phyloP scores from a whole-genome alignment of 2,888 invertebrate genomes.

The Apamea crenata region DNA sequence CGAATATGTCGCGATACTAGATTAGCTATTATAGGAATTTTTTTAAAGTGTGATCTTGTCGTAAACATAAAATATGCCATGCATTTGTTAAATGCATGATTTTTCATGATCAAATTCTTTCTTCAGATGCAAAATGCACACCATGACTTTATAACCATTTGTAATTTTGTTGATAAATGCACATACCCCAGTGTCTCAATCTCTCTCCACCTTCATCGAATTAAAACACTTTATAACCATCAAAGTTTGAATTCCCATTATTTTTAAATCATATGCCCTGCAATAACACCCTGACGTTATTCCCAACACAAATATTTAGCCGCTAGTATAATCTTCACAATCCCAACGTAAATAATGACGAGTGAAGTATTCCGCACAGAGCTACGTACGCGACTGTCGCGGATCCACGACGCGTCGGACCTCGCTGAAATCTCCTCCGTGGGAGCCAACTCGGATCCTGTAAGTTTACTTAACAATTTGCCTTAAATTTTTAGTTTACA shows the following conservation, averaged over 20 bases:
- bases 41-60: too few relatives aligned
- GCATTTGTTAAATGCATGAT: too few relatives aligned
- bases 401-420: slow-evolving; percentile 92
- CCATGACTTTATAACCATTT: too few relatives aligned
- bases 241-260: too few relatives aligned
- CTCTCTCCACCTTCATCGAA: neutral
- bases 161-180: neutral
- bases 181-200: neutral
- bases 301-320: neutral
- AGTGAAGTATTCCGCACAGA: slow-evolving; percentile 88
- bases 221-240: neutral
- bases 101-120: neutral
- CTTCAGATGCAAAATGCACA: neutral
- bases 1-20: too few relatives aligned
- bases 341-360: slow-evolving; percentile 79
- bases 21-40: too few relatives aligned
- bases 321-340: neutral
- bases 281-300: neutral
- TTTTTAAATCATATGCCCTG: too few relatives aligned
- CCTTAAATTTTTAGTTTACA: neutral
- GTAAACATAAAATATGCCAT: too few relatives aligned
- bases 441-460: slow-evolving; percentile 89
- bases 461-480: slow-evolving; percentile 68
- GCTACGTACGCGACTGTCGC: slow-evolving; percentile 91
- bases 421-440: slow-evolving; percentile 91